Evolutionary conservation across 1,140 invertebrate genomes (phyloP).

Genomic region (Drosophila lacteicornis): DNA sequence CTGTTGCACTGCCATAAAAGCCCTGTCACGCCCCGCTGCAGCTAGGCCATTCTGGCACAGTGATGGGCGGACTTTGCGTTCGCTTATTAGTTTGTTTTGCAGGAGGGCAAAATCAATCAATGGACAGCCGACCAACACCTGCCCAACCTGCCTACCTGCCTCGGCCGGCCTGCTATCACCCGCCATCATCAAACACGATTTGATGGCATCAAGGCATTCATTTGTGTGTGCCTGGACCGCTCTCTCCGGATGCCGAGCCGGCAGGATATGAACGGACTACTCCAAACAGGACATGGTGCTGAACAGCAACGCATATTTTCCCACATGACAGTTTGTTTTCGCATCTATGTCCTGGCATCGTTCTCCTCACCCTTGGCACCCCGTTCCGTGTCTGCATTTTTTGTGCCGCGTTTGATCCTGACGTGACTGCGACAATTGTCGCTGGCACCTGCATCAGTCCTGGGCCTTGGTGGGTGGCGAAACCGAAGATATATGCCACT

Average conservation of each 20-base stretch:
- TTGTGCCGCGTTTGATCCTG: conserved; percentile 56
- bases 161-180: conserved; percentile 7
- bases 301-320: conserved; percentile 52
- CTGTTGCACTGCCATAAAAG: conserved; percentile 66
- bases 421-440: conserved; percentile 70
- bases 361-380: background rate
- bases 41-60: background rate
- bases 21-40: conserved; percentile 20
- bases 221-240: conserved; percentile 46
- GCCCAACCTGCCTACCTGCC: conserved; percentile 6
- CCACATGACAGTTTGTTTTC: conserved; percentile 58
- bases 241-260: conserved; percentile 56
- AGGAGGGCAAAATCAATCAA: conserved; percentile 71
- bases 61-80: conserved; percentile 27
- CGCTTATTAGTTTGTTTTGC: conserved; percentile 79
- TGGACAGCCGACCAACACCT: conserved; percentile 50
- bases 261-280: conserved; percentile 68
- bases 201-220: conserved; percentile 65
- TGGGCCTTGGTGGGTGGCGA: background rate
- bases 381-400: conserved; percentile 22
- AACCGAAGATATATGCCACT: conserved; percentile 24
- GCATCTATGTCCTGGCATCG: conserved; percentile 39
- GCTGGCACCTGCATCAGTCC: conserved; percentile 57
- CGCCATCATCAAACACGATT: conserved; percentile 56
- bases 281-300: conserved; percentile 15